Evolutionary conservation across 64 coral and sea anemone species (phyloP).

Genomic region (Porites australiensis): DNA sequence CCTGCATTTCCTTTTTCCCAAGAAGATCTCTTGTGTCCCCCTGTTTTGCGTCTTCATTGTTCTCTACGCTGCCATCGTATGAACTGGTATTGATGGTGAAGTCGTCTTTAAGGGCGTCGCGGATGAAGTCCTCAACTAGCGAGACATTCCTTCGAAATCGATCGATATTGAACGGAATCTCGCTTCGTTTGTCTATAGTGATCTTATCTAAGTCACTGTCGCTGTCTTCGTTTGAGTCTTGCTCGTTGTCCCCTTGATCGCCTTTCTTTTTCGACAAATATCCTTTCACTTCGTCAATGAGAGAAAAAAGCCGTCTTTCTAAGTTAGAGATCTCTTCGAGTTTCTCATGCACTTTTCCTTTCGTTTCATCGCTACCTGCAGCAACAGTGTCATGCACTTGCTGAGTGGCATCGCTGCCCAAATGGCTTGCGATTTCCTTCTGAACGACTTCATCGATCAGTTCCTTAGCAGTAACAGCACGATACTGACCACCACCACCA

Average conservation of each 20-base stretch:
- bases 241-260: neutral
- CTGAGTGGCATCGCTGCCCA: neutral
- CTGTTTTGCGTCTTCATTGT: slow-evolving; percentile 19
- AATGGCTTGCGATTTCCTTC: slow-evolving; percentile 55
- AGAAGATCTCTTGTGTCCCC: slow-evolving; percentile 71
- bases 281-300: slow-evolving; percentile 58
- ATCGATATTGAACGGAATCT: slow-evolving; percentile 37
- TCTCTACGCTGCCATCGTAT: neutral
- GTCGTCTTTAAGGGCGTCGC: slow-evolving; percentile 57
- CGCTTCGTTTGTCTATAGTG: slow-evolving; percentile 48
- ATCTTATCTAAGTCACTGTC: slow-evolving; percentile 36
- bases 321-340: slow-evolving; percentile 43
- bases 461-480: slow-evolving; percentile 51
- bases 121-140: slow-evolving; percentile 64
- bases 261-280: slow-evolving; percentile 65
- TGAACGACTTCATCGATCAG: slow-evolving; percentile 68
- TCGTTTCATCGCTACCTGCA: neutral
- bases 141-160: slow-evolving; percentile 45
- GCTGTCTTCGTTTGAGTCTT: neutral
- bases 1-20: slow-evolving; percentile 58
- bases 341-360: slow-evolving; percentile 51
- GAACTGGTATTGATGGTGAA: slow-evolving; percentile 1
- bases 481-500: neutral
- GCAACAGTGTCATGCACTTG: neutral
- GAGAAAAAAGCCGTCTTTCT: slow-evolving; percentile 39